Base-by-base conservation (phyloP, 2,113 vertebrate species). In the Coryphaenoides rupestris region DNA sequence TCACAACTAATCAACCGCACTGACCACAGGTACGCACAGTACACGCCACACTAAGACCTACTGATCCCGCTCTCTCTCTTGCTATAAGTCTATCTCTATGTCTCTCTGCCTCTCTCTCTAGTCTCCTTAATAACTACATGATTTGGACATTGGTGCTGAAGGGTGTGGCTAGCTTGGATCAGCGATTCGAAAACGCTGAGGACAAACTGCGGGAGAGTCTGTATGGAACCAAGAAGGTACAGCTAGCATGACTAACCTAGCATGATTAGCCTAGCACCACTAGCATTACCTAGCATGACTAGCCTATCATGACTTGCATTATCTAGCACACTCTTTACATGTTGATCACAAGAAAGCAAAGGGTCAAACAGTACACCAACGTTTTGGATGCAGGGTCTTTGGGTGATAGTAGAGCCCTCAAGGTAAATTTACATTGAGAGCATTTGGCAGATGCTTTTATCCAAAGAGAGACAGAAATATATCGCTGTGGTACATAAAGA, bases 131-230 rank as follows among this genome's bases (percentile, higher is more conserved):
- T 84, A 98, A 96, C 88, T 98, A 99, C 86, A 90, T 99, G 90
- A 94, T 99, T 65, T 99, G 97, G 97, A 98, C 95, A 47, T 78
- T 99, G 86, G 95, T 96, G 16, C 95, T 96, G 88, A 99, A 98
- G 84, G 95, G 92, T 0, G 94, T 92, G 0, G 90, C 92, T 7
- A 98, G 94, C 76, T 79, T 99, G 60, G 97, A 99, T 72, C 94
- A 92, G 55, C 94, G 95, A 70, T 99, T 98, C 0, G 97, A 99
- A 75, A 92, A 94, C 0, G 96, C 96, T 47, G 95, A 98, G 80
- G 95, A 98, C 85, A 96, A 93, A 79, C 90, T 98, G 16, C 79
- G 98, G 72, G 95, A 98, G 82, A 95, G 92, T 1, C 92, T 99
- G 5, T 98, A 96, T 0, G 97, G 96, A 19, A 96, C 94, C 68